Evolutionary conservation across 1,140 invertebrate genomes (phyloP).

Genomic region (Lamellibrachia luymesi): DNA sequence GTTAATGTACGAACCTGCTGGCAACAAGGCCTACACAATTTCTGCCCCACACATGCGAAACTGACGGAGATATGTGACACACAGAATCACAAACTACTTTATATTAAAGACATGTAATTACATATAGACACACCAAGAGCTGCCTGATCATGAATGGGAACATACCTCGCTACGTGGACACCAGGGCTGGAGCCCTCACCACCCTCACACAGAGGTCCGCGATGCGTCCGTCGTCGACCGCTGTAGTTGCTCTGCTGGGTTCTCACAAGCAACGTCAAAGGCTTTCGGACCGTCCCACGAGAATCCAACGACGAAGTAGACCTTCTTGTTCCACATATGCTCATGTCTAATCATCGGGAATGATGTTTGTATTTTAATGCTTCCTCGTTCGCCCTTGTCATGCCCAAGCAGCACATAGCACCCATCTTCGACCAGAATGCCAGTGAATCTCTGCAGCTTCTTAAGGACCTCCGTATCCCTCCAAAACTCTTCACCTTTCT

Average conservation of each 20-base stretch:
- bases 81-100: too few relatives aligned
- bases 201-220: too few relatives aligned
- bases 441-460: conserved; percentile 22
- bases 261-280: conserved; percentile 26
- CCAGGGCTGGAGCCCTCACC: too few relatives aligned
- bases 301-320: conserved; percentile 33
- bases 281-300: conserved; percentile 35
- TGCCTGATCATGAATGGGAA: too few relatives aligned
- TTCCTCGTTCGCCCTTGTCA: not conserved
- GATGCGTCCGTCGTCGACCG: not conserved
- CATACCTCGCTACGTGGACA: too few relatives aligned
- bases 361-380: conserved; percentile 18
- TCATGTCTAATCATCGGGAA: conserved; percentile 25
- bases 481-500: conserved; percentile 20
- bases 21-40: too few relatives aligned
- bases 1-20: too few relatives aligned
- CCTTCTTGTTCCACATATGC: conserved; percentile 27
- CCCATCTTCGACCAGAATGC: conserved; percentile 23
- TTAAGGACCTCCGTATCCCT: conserved; percentile 6
- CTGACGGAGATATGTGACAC: too few relatives aligned
- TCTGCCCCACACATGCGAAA: too few relatives aligned
- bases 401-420: conserved; percentile 21
- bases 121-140: too few relatives aligned
- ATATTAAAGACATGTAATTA: too few relatives aligned
- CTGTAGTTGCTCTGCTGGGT: conserved; percentile 9